Percentiles rank a stretch among this genome's conserved stretches.
Evolutionary conservation across 2,113 vertebrate species (phyloP).

Genomic region (Chloropsis cyanopogon): DNA sequence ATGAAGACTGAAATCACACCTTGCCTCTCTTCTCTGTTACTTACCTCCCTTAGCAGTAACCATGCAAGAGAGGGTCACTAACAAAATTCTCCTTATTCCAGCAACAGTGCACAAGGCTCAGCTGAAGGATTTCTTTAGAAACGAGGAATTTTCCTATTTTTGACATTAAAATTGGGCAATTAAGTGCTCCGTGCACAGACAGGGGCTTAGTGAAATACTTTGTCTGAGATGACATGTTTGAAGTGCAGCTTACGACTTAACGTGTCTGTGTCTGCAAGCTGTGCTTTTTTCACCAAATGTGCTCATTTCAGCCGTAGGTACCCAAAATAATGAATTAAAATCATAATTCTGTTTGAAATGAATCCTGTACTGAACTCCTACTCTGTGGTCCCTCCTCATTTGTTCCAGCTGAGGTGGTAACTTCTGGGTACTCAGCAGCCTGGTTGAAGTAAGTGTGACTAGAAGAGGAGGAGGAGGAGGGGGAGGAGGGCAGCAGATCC

Average conservation of each 20-base stretch:
- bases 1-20: not conserved
- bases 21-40: not conserved
- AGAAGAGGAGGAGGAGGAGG: not conserved
- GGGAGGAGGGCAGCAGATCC: not conserved
- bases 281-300: not conserved
- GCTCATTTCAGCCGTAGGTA: not conserved
- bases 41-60: not conserved
- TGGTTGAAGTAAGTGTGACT: not conserved
- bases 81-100: not conserved
- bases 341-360: not conserved
- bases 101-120: not conserved
- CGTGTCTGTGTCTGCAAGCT: accelerated
- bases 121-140: not conserved
- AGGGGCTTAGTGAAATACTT: not conserved
- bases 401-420: not conserved
- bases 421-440: not conserved
- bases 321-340: not conserved
- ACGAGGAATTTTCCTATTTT: not conserved
- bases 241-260: not conserved
- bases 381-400: not conserved
- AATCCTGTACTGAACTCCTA: not conserved
- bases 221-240: not conserved
- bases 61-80: not conserved
- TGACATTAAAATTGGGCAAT: not conserved
- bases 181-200: not conserved